Evolutionary conservation across 2,888 invertebrate species (phyloP), one percentile per base, ranked within the genome.

Genomic region (Idaea dimidiata): DNA sequence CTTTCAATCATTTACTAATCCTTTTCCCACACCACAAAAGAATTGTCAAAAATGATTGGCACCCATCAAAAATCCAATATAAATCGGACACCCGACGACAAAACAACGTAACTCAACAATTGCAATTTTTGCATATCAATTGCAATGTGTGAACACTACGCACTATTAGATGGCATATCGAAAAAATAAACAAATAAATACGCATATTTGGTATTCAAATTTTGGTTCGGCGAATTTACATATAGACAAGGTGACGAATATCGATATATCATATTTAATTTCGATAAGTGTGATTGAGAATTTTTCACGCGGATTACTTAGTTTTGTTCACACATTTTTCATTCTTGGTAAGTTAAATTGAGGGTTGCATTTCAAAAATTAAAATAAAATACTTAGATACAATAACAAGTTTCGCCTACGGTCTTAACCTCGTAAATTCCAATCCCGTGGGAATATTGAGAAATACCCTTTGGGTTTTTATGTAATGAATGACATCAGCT

Each of bases 191-290:
- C 86, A 89, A 87, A 75, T 75, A 80, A 72, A 54, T 54, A 17
- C 69, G 78, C 78, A 76, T 78, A 89, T 91, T 91, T 90, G 86
- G 84, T 88, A 85, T 88, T 89, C 88, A 89, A 89, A 91, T 91
- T 81, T 81, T 74, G 75, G 77, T 78, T 71, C 62, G 64, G 67
- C 67, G 16, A 17, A 91, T 91, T 91, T 89, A 87, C 91, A 91
- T 91, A 88, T 89, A 91, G 85, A 91, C 86, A 86, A 87, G 84
- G 80, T 81, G 73, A 68, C 78, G 73, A 54, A 83, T 86, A 14
- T 10, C 43, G 81, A 87, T 86, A 84, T 83, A 89, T 89, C 87
- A 87, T 68, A 67, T 74, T 80, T 83, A 71, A 85, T 87, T 83
- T 84, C 83, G 82, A 86, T 86, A 84, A 43, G 43, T 43, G 43